Conservation (phyloP, 2,113 vertebrate species). For the Butastur rufipennis region DNA sequence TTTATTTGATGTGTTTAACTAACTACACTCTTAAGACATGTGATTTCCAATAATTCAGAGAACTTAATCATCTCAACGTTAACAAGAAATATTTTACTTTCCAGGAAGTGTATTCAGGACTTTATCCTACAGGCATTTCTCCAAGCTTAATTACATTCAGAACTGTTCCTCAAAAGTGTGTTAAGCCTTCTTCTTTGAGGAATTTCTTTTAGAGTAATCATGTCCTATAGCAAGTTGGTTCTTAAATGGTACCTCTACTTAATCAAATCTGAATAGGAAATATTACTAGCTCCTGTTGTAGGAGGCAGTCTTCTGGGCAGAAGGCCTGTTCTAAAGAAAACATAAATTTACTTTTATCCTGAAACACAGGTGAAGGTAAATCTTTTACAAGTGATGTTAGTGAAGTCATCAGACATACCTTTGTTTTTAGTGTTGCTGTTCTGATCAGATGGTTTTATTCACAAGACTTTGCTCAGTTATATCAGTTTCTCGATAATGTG, state of each 20-base stretch:
- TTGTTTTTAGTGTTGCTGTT: background rate
- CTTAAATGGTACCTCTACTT: background rate
- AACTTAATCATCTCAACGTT: background rate
- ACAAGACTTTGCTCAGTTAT: background rate
- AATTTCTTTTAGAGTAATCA: background rate
- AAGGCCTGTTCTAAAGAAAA: background rate
- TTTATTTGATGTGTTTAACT: background rate
- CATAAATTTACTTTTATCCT: background rate
- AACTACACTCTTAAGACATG: background rate
- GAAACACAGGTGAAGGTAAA: background rate
- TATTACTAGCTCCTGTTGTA: background rate
- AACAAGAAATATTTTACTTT: background rate
- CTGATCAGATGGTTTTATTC: background rate
- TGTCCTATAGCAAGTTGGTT: background rate
- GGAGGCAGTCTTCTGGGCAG: background rate
- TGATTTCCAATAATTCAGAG: background rate
- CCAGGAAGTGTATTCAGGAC: background rate
- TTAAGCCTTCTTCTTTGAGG: background rate
- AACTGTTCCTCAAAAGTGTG: background rate
- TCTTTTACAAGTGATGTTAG: background rate
- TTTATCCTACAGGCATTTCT: background rate
- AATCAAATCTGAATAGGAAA: background rate
- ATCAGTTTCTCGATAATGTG: background rate
- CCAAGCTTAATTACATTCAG: background rate
- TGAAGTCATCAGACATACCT: background rate